phyloP scores from a whole-genome alignment of 2,888 invertebrate species.

The Ferdinandea cuprea region DNA sequence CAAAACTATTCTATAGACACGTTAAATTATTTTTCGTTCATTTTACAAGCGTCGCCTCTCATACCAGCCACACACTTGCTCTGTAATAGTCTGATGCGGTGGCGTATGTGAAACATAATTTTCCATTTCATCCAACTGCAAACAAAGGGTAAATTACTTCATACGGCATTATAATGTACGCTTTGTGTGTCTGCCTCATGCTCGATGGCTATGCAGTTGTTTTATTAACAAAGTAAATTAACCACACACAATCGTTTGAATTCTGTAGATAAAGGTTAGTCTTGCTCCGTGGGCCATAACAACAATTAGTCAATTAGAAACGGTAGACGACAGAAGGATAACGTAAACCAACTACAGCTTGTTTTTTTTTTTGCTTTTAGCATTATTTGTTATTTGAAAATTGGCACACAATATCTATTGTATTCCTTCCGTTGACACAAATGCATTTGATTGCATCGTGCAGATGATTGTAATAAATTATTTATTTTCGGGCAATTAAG shows the following conservation, averaged over 20 bases:
- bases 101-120: constrained; percentile 62
- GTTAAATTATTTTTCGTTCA: constrained; percentile 48
- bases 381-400: constrained; percentile 24
- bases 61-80: background rate
- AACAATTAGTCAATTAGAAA: constrained; percentile 58
- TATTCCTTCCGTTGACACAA: constrained; percentile 1
- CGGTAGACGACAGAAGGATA: constrained; percentile 42
- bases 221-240: constrained; percentile 39
- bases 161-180: constrained; percentile 40
- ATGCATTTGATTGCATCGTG: constrained; percentile 40
- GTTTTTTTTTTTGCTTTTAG: constrained; percentile 15
- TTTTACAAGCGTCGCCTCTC: background rate
- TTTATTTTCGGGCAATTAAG: constrained; percentile 14
- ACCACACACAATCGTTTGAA: constrained; percentile 27
- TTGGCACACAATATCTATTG: constrained; percentile 5
- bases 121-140: constrained; percentile 57
- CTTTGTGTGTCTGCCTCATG: constrained; percentile 12
- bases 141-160: constrained; percentile 50
- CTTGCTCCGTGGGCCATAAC: background rate
- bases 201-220: constrained; percentile 1
- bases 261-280: constrained; percentile 10
- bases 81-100: background rate
- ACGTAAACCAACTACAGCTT: constrained; percentile 3
- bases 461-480: constrained; percentile 11
- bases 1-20: constrained; percentile 26